phyloP scores from a whole-genome alignment of 2,113 vertebrate species.

The Halichoerus grypus region DNA sequence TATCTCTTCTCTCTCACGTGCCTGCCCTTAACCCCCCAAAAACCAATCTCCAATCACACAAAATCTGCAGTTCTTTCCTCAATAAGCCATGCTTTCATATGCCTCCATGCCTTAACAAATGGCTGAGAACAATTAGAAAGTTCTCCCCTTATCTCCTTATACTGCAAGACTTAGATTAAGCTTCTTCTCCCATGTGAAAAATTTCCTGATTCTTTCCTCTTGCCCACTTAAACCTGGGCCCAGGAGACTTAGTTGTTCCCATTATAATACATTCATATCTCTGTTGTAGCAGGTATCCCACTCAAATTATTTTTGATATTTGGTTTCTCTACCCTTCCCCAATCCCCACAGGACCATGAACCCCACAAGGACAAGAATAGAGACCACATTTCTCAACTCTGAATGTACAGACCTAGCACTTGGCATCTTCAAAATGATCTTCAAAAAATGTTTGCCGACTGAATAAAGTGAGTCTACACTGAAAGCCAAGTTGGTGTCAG shows the following conservation, averaged over 20 bases:
- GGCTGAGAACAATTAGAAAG: background rate
- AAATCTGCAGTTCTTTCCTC: background rate
- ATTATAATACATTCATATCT: background rate
- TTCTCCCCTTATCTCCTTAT: background rate
- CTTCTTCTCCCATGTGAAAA: background rate
- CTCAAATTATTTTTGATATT: background rate
- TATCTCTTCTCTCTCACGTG: background rate
- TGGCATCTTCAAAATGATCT: background rate
- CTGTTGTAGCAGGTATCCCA: background rate
- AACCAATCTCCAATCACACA: background rate
- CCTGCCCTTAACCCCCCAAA: background rate
- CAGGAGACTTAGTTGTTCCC: background rate
- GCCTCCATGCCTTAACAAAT: background rate
- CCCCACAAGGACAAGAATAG: background rate
- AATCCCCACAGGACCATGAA: background rate
- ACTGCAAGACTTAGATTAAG: background rate
- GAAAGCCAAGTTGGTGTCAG: background rate
- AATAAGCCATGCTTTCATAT: background rate
- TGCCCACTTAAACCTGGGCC: background rate
- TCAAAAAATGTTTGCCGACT: background rate
- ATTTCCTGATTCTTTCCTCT: background rate
- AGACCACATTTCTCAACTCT: background rate
- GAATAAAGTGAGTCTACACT: background rate
- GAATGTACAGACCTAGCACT: background rate
- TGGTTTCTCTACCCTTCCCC: background rate